A percentile compares a stretch with the other conserved stretches of the same genome.
Conservation (phyloP, 2,797 vertebrate species). For the Dromococcyx pavoninus region DNA sequence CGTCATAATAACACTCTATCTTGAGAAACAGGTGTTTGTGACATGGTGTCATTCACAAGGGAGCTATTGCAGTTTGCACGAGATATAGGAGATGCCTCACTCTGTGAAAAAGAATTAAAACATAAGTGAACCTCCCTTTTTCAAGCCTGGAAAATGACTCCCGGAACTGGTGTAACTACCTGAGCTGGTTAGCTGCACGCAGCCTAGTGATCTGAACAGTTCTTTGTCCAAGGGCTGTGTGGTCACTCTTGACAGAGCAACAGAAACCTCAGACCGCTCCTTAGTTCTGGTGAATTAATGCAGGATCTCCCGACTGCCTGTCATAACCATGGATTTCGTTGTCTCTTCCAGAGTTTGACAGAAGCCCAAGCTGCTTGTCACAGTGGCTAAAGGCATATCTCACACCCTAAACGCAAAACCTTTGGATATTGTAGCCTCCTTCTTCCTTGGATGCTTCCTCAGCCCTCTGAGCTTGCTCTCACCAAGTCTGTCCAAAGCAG, state of each 20-base stretch:
- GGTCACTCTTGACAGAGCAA: not conserved
- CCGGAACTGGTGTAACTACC: not conserved
- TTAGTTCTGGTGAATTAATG: not conserved
- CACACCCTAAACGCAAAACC: not conserved
- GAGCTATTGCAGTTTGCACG: not conserved
- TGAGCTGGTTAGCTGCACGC: not conserved
- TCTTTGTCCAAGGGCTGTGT: not conserved
- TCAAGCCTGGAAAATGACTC: not conserved
- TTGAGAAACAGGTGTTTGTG: not conserved
- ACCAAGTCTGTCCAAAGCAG: rapidly evolving
- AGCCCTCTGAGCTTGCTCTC: not conserved
- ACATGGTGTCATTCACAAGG: not conserved
- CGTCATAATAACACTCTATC: not conserved
- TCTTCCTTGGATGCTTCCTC: not conserved
- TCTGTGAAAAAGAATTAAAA: not conserved
- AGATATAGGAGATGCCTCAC: not conserved
- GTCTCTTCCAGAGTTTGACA: not conserved
- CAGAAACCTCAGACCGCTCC: not conserved
- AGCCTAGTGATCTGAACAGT: not conserved
- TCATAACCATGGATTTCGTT: not conserved
- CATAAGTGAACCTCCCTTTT: not conserved
- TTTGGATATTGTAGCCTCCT: not conserved
- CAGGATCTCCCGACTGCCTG: not conserved
- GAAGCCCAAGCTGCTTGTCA: not conserved
- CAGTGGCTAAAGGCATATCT: rapidly evolving